A percentile compares a stretch with the other conserved stretches of the same genome.
These are phyloP conservation scores for Furcifer pardalis DNA, from an alignment of 2,797 vertebrate genomes.

Conservation along the genomic window DNA sequence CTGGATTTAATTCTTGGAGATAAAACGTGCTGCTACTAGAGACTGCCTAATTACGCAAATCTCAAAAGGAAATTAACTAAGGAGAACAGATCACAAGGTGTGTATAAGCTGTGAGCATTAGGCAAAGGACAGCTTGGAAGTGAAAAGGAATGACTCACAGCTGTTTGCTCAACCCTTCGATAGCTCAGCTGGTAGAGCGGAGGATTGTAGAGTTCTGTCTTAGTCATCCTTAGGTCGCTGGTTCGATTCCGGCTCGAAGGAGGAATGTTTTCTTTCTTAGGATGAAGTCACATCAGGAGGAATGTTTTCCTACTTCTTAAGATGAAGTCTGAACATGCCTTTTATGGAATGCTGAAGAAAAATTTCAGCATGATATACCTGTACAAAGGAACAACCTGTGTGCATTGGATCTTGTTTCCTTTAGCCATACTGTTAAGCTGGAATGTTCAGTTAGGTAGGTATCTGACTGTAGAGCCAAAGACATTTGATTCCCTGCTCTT, in stretches of 20 bases:
- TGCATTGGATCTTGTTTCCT: neutral
- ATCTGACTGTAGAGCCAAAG: no score
- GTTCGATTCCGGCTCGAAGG: slow-evolving; percentile 37
- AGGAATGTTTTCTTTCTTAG: slow-evolving; percentile 10
- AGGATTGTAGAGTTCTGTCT: slow-evolving; percentile 15
- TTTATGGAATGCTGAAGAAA: neutral
- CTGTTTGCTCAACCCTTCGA: neutral
- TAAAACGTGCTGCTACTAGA: neutral
- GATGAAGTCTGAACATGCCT: neutral
- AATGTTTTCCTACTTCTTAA: slow-evolving; percentile 4
- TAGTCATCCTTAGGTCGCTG: slow-evolving; percentile 34
- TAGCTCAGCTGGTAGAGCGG: slow-evolving; percentile 34
- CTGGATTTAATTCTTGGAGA: neutral
- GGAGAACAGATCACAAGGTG: neutral
- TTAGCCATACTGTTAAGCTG: neutral
- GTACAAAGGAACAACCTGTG: neutral
- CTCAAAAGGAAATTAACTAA: neutral
- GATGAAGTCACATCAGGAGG: neutral
- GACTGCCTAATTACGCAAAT: neutral
- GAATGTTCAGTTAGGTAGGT: no score
- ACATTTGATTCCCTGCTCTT: no score
- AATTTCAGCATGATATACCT: neutral
- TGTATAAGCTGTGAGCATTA: neutral
- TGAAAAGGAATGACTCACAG: slow-evolving; percentile 6
- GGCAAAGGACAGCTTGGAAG: neutral